These are phyloP conservation scores for Rattus rattus DNA, from an alignment of 2,113 vertebrate genomes.

Conservation along the genomic window DNA sequence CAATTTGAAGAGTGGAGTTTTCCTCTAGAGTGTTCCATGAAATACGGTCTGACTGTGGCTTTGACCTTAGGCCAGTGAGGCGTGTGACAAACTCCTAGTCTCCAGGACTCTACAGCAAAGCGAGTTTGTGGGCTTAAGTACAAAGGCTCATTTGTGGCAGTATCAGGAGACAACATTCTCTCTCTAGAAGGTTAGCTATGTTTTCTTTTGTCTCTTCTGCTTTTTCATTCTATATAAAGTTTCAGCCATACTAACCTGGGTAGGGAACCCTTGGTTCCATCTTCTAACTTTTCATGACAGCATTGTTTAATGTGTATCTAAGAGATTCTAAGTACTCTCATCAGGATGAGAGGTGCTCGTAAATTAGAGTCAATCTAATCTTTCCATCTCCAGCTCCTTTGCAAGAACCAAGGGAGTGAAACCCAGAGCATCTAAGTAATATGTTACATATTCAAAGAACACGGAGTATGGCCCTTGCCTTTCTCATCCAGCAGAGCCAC, in stretches of 20 bases:
- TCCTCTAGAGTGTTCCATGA: background rate
- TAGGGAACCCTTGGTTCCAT: slow-evolving; percentile 71
- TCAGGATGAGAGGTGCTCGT: slow-evolving; percentile 83
- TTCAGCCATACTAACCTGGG: slow-evolving; percentile 59
- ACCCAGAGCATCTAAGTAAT: slow-evolving; percentile 1
- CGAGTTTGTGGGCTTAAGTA: background rate
- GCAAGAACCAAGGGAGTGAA: slow-evolving; percentile 37
- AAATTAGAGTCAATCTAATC: slow-evolving; percentile 75
- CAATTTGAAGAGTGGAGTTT: background rate
- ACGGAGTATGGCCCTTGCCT: background rate
- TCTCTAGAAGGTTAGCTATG: slow-evolving; percentile 71
- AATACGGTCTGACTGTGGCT: background rate
- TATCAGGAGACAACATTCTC: slow-evolving; percentile 60
- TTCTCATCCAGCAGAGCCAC: background rate
- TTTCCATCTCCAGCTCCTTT: slow-evolving; percentile 77
- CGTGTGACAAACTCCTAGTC: background rate
- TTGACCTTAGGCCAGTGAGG: background rate
- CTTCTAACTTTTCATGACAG: slow-evolving; percentile 68
- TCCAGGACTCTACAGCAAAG: background rate
- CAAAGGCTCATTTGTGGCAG: background rate
- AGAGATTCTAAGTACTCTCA: slow-evolving; percentile 82
- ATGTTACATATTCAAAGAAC: background rate
- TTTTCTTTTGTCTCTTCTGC: slow-evolving; percentile 49
- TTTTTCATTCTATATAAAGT: slow-evolving; percentile 75
- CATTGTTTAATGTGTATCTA: slow-evolving; percentile 47